These are phyloP conservation scores for Periophthalmus magnuspinnatus DNA, from an alignment of 2,797 vertebrate species.

Conservation along the genomic window DNA sequence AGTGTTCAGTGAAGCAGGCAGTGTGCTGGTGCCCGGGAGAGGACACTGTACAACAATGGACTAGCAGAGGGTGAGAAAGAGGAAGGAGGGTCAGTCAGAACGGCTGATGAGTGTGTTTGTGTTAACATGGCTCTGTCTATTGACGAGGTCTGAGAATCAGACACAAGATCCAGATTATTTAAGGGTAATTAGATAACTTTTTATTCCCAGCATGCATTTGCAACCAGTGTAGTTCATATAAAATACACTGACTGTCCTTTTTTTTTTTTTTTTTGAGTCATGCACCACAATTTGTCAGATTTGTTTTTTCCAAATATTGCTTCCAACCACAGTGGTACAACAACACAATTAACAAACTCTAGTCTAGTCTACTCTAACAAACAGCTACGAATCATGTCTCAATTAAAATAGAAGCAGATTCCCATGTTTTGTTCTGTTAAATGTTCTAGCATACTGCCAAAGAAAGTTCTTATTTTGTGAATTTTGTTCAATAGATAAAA, in stretches of 20 bases:
- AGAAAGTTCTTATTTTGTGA: too few relatives aligned
- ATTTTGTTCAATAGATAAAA: too few relatives aligned
- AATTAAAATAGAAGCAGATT: too few relatives aligned
- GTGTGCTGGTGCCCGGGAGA: conserved; percentile 36
- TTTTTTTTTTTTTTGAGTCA: background rate
- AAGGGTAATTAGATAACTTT: background rate
- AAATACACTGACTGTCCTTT: too few relatives aligned
- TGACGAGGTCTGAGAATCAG: conserved; percentile 42
- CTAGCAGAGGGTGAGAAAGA: conserved; percentile 8
- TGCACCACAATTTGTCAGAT: background rate
- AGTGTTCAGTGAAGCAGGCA: conserved; percentile 59
- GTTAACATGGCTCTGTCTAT: conserved; percentile 61
- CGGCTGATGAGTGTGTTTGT: conserved; percentile 70
- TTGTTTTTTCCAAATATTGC: background rate
- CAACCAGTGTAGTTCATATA: too few relatives aligned
- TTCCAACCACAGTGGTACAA: background rate
- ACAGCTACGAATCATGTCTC: background rate
- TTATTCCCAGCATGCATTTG: too few relatives aligned
- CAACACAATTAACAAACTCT: too few relatives aligned
- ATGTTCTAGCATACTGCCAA: too few relatives aligned
- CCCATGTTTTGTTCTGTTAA: background rate
- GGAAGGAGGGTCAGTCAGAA: conserved; percentile 23
- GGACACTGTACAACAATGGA: conserved; percentile 30
- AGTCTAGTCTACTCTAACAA: background rate
- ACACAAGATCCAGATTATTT: conserved; percentile 1